Evolutionary conservation across 2,888 invertebrate genomes (phyloP).

Genomic region (Lasius fuliginosus): DNA sequence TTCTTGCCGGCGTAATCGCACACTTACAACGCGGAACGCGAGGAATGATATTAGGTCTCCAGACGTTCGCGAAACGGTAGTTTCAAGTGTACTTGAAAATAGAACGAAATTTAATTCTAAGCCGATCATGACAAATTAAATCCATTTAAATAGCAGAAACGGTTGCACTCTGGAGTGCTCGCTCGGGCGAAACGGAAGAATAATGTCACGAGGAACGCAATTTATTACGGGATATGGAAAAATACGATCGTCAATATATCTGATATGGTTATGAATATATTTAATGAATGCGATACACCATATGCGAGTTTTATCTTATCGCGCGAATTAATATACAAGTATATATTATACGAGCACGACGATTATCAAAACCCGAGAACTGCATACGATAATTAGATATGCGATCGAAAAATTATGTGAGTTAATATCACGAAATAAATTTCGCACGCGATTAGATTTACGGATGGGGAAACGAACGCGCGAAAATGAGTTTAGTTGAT

Average conservation of each 20-base stretch:
- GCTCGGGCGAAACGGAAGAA: constrained; percentile 36
- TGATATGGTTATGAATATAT: neutral
- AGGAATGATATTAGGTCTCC: constrained; percentile 22
- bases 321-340: neutral
- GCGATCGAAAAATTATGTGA: constrained; percentile 6
- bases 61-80: constrained; percentile 34
- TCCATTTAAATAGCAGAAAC: constrained; percentile 44
- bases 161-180: constrained; percentile 30
- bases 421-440: constrained; percentile 3
- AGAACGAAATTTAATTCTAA: constrained; percentile 51
- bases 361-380: neutral
- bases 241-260: constrained; percentile 18
- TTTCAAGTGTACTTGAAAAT: constrained; percentile 52
- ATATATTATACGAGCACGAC: no score
- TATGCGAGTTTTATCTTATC: constrained; percentile 13
- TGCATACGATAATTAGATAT: neutral
- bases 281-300: constrained; percentile 15
- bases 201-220: constrained; percentile 29
- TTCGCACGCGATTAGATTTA: neutral
- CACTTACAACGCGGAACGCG: constrained; percentile 24
- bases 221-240: constrained; percentile 44
- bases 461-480: neutral
- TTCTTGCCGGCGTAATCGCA: constrained; percentile 35
- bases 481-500: neutral
- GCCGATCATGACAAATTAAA: constrained; percentile 56